Evolutionary conservation across 2,797 vertebrate genomes (phyloP), one percentile per base, ranked within the genome.

Genomic region (Avahi laniger): DNA sequence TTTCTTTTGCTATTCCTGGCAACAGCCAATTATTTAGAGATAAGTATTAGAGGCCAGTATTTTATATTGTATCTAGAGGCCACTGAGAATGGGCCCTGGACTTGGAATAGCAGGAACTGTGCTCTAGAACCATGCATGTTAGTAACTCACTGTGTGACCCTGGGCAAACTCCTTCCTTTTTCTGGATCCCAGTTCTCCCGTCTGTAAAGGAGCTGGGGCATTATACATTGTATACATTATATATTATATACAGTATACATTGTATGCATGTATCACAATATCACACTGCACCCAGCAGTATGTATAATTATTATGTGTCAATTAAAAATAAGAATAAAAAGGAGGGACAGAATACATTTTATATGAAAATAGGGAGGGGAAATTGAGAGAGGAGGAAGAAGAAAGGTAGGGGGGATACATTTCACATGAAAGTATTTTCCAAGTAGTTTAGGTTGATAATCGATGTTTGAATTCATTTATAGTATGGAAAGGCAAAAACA

Each of bases 381-480:
- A 7, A 63, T 26, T 11, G 13, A 38, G 69, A 83, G 22, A 61
- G 50, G 46, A 88, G 41, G 33, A 43, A 46, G 48, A 73, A 75
- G 11, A 18, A 46, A 15, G 46, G 59, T 2, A 48, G 24, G 35
- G 26, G n/a, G 46, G 72, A 94, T 63, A 84, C 28, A 93, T 75
- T 96, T 94, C 78, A 52, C 43, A 41, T 69, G 50, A 95, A 95
- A 88, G 26, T 79, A 80, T 96, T 90, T 92, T 87, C 86, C 70
- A 97, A 69, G 22, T 91, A 79, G 69, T 82, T 95, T 46, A 95
- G 85, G 52, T 26, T 72, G 61, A 90, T 79, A 93, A 48, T 18
- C 57, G 26, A 72, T 46, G 30, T 82, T 63, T 92, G 35, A 91
- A 84, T 94, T 90, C 57, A 89, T 59, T 94, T 97, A 57, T 9